phyloP scores from a whole-genome alignment of 1,140 invertebrate species.

The Drosophila pruinosa region DNA sequence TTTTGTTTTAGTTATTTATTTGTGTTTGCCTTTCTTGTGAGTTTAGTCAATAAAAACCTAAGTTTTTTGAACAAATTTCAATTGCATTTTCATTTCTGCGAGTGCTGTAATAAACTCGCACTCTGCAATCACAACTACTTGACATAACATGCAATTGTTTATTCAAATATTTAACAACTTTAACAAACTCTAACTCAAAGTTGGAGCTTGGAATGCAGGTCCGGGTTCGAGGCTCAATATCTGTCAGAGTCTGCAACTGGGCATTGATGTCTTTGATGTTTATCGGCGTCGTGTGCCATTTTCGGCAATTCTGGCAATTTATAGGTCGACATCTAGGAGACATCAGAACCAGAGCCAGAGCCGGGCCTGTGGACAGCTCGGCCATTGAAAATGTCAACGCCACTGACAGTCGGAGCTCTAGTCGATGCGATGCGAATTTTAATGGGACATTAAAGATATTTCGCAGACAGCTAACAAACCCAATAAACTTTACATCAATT shows the following conservation, averaged over 20 bases:
- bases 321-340: slow-evolving; percentile 16
- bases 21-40: slow-evolving; percentile 71
- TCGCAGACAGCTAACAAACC: slow-evolving; percentile 70
- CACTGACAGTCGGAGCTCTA: slow-evolving; percentile 39
- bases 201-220: neutral
- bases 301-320: slow-evolving; percentile 13
- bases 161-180: no score
- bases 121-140: no score
- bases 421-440: slow-evolving; percentile 70
- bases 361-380: neutral
- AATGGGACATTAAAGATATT: slow-evolving; percentile 67
- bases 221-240: neutral
- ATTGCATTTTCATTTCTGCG: slow-evolving; percentile 22
- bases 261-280: slow-evolving; percentile 23
- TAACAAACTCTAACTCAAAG: no score
- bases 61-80: slow-evolving; percentile 56
- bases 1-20: slow-evolving; percentile 66
- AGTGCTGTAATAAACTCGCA: no score
- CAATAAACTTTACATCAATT: slow-evolving; percentile 68
- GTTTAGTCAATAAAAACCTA: slow-evolving; percentile 76
- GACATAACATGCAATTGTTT: neutral
- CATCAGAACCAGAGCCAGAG: neutral
- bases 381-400: slow-evolving; percentile 32
- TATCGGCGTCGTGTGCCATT: slow-evolving; percentile 5
- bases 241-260: neutral